phyloP scores from a whole-genome alignment of 2,888 invertebrate species.

The Asteroscopus sphinx region DNA sequence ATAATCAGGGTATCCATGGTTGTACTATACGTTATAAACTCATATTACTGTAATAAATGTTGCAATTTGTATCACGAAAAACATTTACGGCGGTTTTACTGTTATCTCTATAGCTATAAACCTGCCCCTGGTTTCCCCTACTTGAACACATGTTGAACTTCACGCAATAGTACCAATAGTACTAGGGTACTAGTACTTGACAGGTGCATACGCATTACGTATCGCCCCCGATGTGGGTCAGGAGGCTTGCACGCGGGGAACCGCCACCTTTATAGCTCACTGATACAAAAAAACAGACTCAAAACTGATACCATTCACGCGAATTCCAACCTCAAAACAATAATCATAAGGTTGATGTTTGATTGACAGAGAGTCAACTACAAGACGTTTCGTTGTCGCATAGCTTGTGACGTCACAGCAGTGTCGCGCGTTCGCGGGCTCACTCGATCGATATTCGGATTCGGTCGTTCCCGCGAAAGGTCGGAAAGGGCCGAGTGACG shows the following conservation, averaged over 20 bases:
- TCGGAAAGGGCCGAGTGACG: conserved; percentile 73
- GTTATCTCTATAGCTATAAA: conserved; percentile 4
- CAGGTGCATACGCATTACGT: conserved; percentile 84
- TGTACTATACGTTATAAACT: too few species aligned
- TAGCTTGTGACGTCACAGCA: conserved; percentile 80
- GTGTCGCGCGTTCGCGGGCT: conserved; percentile 80
- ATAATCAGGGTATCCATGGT: too few species aligned
- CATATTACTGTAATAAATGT: too few species aligned
- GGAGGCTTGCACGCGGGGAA: conserved; percentile 69
- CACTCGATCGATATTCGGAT: conserved; percentile 77
- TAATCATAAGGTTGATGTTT: conserved; percentile 41
- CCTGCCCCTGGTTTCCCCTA: conserved; percentile 1
- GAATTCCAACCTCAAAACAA: conserved; percentile 16
- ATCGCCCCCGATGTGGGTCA: conserved; percentile 83
- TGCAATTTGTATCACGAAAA: too few species aligned
- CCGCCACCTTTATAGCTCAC: conserved; percentile 59
- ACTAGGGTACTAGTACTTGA: conserved; percentile 54
- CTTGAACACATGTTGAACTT: conserved; percentile 54
- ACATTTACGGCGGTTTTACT: background rate
- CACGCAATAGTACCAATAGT: conserved; percentile 57
- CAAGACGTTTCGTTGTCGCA: conserved; percentile 39
- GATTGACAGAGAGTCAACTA: conserved; percentile 1
- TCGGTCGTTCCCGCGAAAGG: conserved; percentile 73
- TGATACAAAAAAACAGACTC: conserved; percentile 44
- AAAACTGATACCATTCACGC: conserved; percentile 5